Evolutionary conservation across 2,888 invertebrate genomes (phyloP), one percentile per base, ranked within the genome.

Genomic region (Tethea ocularis): DNA sequence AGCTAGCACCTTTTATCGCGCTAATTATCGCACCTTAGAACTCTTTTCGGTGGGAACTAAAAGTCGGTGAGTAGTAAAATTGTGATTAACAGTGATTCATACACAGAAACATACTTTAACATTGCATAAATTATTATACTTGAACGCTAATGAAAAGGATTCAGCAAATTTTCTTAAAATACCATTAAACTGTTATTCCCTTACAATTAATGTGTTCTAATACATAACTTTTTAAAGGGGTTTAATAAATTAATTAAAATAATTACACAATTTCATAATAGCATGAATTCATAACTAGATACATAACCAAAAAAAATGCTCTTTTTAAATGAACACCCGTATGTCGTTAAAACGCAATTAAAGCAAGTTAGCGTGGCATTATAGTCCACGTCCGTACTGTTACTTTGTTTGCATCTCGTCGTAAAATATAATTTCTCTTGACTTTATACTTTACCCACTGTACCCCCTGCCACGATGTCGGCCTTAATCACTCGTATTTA

Each of bases 401-500:
- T 84, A 86, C 86, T 86, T 85, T 88, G 87, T 89, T 86, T 82
- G 83, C 79, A 75, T 82, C 77, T 80, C 71, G 68, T 81, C 82
- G 76, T 86, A 86, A 88, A 87, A 82, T 67, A 75, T 82, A 80
- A 84, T 86, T 76, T 80, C 81, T 82, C 75, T 72, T 69, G 78
- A 81, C 81, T 78, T 71, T 46, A 46, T 20, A 17, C 46, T 20
- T 46, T 20, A 72, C 75, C 78, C 77, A 64, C 71, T 71, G 67
- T 61, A 66, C 83, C 86, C 76, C 87, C 87, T 74, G 85, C 84
- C 69, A 80, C 71, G 87, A 81, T 83, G 80, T 84, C 85, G 83
- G 77, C 86, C 83, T 88, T 88, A 86, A 89, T 91, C 87, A 87
- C 83, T 87, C 84, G 84, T 81, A 84, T 89, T 90, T 89, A 90